These are phyloP conservation scores for Lagria hirta DNA, from an alignment of 2,888 invertebrate species.

Conservation along the genomic window DNA sequence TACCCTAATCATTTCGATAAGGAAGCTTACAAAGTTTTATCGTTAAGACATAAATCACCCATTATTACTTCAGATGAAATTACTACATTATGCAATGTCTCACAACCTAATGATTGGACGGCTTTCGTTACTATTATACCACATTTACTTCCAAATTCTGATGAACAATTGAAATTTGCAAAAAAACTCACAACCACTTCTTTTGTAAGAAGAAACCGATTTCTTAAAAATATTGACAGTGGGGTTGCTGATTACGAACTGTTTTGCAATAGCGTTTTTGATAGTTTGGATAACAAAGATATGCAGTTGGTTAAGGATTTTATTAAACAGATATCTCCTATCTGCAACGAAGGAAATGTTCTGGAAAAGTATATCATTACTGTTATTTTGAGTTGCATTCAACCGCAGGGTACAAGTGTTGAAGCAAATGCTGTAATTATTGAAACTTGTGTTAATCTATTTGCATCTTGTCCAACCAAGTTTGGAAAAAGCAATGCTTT, in stretches of 20 bases:
- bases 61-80: constrained; percentile 59
- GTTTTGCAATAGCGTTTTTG: constrained; percentile 34
- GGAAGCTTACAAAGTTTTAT: constrained; percentile 63
- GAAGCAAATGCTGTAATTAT: constrained; percentile 52
- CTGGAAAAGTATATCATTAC: constrained; percentile 47
- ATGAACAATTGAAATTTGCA: constrained; percentile 51
- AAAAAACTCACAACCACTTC: constrained; percentile 53
- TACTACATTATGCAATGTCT: constrained; percentile 38
- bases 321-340: constrained; percentile 31
- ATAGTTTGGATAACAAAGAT: constrained; percentile 29
- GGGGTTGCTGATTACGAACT: constrained; percentile 15
- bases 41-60: constrained; percentile 59
- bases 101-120: constrained; percentile 55
- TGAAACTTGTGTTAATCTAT: constrained; percentile 54
- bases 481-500: constrained; percentile 49
- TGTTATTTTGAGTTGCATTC: constrained; percentile 54
- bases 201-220: constrained; percentile 52
- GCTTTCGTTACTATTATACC: constrained; percentile 64
- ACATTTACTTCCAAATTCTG: constrained; percentile 61
- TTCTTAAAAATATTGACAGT: constrained; percentile 28
- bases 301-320: constrained; percentile 27
- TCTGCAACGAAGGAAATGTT: constrained; percentile 29
- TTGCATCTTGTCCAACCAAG: constrained; percentile 52
- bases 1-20: constrained; percentile 74
- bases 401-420: constrained; percentile 51